Evolutionary conservation across 2,113 vertebrate genomes (phyloP), one percentile per base, ranked within the genome.

Genomic region (Pituophis catenifer): DNA sequence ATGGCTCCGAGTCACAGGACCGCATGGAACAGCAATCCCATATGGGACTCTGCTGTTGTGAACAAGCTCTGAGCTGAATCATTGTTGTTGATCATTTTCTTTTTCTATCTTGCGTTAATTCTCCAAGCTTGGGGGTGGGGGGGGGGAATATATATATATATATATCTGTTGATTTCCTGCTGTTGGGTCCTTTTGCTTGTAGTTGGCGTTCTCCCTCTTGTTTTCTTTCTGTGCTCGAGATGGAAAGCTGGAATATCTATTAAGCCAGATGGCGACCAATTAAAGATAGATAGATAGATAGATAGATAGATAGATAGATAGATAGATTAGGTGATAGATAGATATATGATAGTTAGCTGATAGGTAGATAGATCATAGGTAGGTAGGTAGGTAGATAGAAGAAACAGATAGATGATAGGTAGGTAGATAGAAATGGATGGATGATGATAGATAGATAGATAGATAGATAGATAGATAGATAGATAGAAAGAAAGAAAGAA

Each of bases 1-100:
- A 93, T 93, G 92, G 89, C n/a, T 86, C 8, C 48, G 0, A 90
- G 70, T 90, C 70, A 90, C 88, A 90, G 75, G 92, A 29, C 57
- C 7, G 23, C 29, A 89, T 93, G 89, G 89, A 90, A 89, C 19
- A 44, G 21, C 89, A 53, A 48, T 33, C 92, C 89, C 57, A 86
- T 65, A 86, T 65, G 75, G 75, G 92, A 93, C 75, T 55, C 26
- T 15, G 12, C 75, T 29, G 57, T 86, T 90, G 57, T 48, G 15
- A 90, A 58, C 48, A 87, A 54, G 92, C 48, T 44, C 48, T 65
- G 2, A 2, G 62, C 75, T 93, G 92, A 93, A 90, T 93, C 92
- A 93, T 65, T 89, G 8, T 10, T 90, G 81, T 65, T 93, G 86
- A 54, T 58, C 12, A 48, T 53, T 57, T 33, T 33, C 3, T 1